These are phyloP conservation scores for Erebia epiphron DNA, from an alignment of 2,888 invertebrate species.

Conservation along the genomic window DNA sequence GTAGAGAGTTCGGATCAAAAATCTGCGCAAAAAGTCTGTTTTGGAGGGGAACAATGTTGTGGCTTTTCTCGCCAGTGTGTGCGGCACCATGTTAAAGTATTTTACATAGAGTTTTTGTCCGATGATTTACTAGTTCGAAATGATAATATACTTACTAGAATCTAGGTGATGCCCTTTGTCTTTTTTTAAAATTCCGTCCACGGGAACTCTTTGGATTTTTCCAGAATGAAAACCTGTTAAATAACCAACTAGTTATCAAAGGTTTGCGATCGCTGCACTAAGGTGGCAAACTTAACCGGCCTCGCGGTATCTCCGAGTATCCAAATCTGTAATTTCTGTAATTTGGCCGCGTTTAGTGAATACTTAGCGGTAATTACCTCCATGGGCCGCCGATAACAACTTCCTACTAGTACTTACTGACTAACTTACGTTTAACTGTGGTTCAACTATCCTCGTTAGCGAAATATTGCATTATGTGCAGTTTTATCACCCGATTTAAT, in stretches of 20 bases:
- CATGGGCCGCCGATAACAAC: slow-evolving; percentile 54
- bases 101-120: too few relatives aligned
- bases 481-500: slow-evolving; percentile 11
- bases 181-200: too few relatives aligned
- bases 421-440: slow-evolving; percentile 14
- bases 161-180: too few relatives aligned
- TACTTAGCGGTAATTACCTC: slow-evolving; percentile 60
- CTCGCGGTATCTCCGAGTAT: slow-evolving; percentile 45
- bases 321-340: slow-evolving; percentile 46
- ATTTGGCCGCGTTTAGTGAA: slow-evolving; percentile 46
- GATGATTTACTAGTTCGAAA: too few relatives aligned
- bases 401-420: slow-evolving; percentile 42
- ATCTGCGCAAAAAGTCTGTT: too few relatives aligned
- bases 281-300: slow-evolving; percentile 45
- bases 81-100: too few relatives aligned
- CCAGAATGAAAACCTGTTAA: too few relatives aligned
- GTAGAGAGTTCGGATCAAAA: too few relatives aligned
- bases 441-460: slow-evolving; percentile 29
- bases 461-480: slow-evolving; percentile 21
- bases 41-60: too few relatives aligned
- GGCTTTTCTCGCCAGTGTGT: too few relatives aligned
- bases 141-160: too few relatives aligned
- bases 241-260: slow-evolving; percentile 25
- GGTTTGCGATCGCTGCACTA: slow-evolving; percentile 48
- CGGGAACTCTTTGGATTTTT: too few relatives aligned